Evolutionary conservation across 2,113 vertebrate species (phyloP).

Genomic region (Microtus oregoni): DNA sequence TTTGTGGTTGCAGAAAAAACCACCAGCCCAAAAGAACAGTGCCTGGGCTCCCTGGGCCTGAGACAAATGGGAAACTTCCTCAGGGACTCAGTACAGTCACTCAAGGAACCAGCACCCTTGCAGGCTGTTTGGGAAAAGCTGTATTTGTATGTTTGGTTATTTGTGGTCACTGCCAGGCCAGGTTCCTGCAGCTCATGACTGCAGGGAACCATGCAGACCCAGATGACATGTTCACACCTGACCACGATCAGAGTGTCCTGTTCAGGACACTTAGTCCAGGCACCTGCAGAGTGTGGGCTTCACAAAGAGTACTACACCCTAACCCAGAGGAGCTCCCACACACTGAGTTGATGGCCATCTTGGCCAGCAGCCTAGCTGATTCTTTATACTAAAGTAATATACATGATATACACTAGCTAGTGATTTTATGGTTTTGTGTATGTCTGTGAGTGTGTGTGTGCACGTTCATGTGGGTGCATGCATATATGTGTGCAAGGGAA

Average conservation of each 20-base stretch:
- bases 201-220: accelerated
- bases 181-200: not conserved
- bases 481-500: not conserved
- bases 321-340: not conserved
- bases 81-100: no score
- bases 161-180: no score
- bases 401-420: not conserved
- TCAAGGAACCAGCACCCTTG: not conserved
- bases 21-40: no score
- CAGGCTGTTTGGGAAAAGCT: not conserved
- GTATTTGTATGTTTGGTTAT: not conserved
- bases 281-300: not conserved
- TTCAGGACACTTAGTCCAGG: no score
- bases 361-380: no score
- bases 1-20: not conserved
- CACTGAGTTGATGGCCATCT: not conserved
- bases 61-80: not conserved
- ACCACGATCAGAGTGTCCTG: not conserved
- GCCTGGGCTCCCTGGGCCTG: not conserved
- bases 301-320: accelerated
- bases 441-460: not conserved
- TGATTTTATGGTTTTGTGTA: not conserved
- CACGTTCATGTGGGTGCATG: not conserved
- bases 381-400: not conserved
- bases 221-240: not conserved